Conservation (phyloP, 2,797 vertebrate genomes). For the Cyprinodon diabolis region DNA sequence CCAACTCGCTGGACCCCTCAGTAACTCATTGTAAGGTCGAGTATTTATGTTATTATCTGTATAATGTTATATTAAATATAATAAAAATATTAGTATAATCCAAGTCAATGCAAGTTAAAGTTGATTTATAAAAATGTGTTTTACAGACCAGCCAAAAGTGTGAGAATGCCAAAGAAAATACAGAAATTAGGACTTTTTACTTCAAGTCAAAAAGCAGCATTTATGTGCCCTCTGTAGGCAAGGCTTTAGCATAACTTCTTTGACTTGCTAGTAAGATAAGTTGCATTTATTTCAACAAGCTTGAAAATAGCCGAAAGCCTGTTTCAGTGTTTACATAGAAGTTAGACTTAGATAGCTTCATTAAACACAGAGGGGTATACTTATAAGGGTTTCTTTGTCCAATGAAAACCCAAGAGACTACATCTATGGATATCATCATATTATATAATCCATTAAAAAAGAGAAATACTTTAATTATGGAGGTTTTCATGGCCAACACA, state of each 20-base stretch:
- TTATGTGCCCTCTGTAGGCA: conserved; percentile 24
- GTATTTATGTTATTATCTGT: conserved; percentile 35
- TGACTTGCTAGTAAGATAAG: neutral
- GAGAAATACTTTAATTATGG: neutral
- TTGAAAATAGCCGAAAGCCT: neutral
- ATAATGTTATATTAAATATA: conserved; percentile 27
- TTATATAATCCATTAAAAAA: neutral
- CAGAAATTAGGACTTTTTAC: conserved; percentile 13
- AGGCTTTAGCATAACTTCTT: neutral
- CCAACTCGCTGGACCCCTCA: conserved; percentile 54
- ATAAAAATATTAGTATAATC: conserved; percentile 16
- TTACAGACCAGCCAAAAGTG: conserved; percentile 40
- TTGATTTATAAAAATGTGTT: conserved; percentile 43
- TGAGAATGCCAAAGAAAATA: neutral
- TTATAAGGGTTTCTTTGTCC: neutral
- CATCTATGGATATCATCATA: neutral
- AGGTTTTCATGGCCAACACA: neutral
- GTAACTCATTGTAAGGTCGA: conserved; percentile 57
- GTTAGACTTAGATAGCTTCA: neutral
- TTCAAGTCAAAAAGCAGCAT: neutral
- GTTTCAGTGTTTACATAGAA: neutral
- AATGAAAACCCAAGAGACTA: neutral
- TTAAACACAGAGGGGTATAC: neutral
- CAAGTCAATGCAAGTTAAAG: conserved; percentile 47
- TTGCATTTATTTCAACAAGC: neutral